These are phyloP conservation scores for Amiota communis DNA, from an alignment of 2,888 invertebrate species.

Conservation along the genomic window DNA sequence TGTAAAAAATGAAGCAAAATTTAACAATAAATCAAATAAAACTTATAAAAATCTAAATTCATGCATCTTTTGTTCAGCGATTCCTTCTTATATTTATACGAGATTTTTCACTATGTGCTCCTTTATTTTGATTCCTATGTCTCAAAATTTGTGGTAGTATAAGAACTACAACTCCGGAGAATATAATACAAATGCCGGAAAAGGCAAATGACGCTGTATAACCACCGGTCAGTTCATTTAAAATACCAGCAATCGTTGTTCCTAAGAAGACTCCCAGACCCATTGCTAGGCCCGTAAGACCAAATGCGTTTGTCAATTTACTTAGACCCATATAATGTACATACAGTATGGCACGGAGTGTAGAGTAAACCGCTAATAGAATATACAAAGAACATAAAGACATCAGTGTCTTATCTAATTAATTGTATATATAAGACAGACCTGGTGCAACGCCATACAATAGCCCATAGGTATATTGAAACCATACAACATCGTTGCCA, in stretches of 20 bases:
- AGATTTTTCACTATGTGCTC: background rate
- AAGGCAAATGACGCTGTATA: conserved; percentile 57
- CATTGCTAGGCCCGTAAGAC: conserved; percentile 83
- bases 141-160: conserved; percentile 50
- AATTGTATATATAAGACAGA: conserved; percentile 34
- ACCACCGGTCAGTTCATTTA: conserved; percentile 53
- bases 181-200: conserved; percentile 62
- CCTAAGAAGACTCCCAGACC: conserved; percentile 83
- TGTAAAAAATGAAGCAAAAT: conserved; percentile 45
- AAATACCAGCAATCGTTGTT: conserved; percentile 70
- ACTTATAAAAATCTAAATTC: conserved; percentile 39
- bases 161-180: conserved; percentile 57
- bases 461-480: conserved; percentile 61
- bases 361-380: conserved; percentile 82
- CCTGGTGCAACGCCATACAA: conserved; percentile 66
- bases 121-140: conserved; percentile 18
- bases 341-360: conserved; percentile 83
- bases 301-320: conserved; percentile 86
- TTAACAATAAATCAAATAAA: conserved; percentile 45
- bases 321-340: conserved; percentile 85
- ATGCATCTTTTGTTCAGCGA: conserved; percentile 22
- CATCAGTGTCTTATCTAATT: background rate
- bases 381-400: background rate
- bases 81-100: conserved; percentile 7
- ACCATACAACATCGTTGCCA: conserved; percentile 64